Evolutionary conservation across 1,140 invertebrate genomes (phyloP), one percentile per base, ranked within the genome.

Genomic region (Cyclargus thomasi): DNA sequence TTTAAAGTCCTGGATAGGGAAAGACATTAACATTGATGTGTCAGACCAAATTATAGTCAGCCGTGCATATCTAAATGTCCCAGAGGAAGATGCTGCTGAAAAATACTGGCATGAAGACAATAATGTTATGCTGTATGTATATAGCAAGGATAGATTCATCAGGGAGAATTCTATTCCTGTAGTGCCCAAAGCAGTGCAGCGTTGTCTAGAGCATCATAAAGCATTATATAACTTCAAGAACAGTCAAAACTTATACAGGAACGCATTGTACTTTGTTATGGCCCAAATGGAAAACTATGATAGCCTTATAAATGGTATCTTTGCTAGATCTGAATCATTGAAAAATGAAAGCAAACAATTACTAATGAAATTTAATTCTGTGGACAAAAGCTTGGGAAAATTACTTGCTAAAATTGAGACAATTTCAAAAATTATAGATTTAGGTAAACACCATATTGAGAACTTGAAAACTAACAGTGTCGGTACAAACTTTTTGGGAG

Each of bases 1-100:
- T 16, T 71, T 93, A 17, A 91, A 93, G 80, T 72, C 69, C 18
- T 92, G 91, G 90, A 90, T 93, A 17, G 78, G 82, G 66, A 83
- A 88, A 68, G 92, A 93, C 68, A 91, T 85, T 16, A 88, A 90
- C 64, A 77, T 93, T n/a, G 65, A 80, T 36, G 74, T 80, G 18
- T 71, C 75, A 62, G 87, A 92, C 35, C 91, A 92, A 76, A 81
- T 92, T 23, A 69, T 93, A 67, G 75, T 92, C 62, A 80, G 85
- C 11, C 80, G 76, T 22, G 69, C 77, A 62, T 73, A 76, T 57
- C 81, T 78, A 64, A 63, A 65, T 36, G 80, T 78, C 64, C 70
- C 91, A 67, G 72, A 69, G 17, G 74, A 85, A 74, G 75, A 82
- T 72, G 80, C 77, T n/a, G 82, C 83, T 65, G 22, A 76, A 35